These are phyloP conservation scores for Siniperca obscura DNA, from an alignment of 2,797 vertebrate genomes.

Conservation along the genomic window DNA sequence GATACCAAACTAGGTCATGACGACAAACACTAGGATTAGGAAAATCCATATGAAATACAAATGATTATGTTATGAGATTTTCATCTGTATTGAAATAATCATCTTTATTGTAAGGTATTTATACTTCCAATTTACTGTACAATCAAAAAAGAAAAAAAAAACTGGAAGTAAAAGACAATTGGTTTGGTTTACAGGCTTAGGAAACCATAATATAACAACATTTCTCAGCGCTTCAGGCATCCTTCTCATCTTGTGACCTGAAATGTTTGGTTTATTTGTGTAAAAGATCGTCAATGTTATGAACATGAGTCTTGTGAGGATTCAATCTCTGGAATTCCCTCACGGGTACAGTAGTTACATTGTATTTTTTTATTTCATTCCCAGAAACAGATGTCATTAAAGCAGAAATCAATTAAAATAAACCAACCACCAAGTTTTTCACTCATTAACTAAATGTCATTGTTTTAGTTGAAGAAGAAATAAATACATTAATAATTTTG, in stretches of 20 bases:
- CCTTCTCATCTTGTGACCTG: constrained; percentile 33
- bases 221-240: constrained; percentile 27
- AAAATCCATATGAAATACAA: constrained; percentile 75
- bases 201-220: constrained; percentile 37
- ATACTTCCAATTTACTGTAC: constrained; percentile 58
- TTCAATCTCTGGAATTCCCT: constrained; percentile 40
- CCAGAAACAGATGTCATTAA: constrained; percentile 31
- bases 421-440: constrained; percentile 16
- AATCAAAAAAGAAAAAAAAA: constrained; percentile 35
- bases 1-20: constrained; percentile 76
- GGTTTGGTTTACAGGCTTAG: constrained; percentile 44
- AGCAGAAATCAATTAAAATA: constrained; percentile 22
- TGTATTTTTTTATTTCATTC: background rate
- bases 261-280: constrained; percentile 54
- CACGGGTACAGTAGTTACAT: constrained; percentile 12
- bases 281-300: constrained; percentile 45
- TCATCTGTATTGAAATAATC: constrained; percentile 66
- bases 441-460: constrained; percentile 61
- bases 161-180: constrained; percentile 18
- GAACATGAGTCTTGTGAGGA: constrained; percentile 37
- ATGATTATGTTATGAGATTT: constrained; percentile 65
- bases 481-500: constrained; percentile 76
- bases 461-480: constrained; percentile 66
- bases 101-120: constrained; percentile 64
- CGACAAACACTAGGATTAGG: constrained; percentile 74